Conservation (phyloP, 2,797 vertebrate species). For the Lagocephalus sceleratus region DNA sequence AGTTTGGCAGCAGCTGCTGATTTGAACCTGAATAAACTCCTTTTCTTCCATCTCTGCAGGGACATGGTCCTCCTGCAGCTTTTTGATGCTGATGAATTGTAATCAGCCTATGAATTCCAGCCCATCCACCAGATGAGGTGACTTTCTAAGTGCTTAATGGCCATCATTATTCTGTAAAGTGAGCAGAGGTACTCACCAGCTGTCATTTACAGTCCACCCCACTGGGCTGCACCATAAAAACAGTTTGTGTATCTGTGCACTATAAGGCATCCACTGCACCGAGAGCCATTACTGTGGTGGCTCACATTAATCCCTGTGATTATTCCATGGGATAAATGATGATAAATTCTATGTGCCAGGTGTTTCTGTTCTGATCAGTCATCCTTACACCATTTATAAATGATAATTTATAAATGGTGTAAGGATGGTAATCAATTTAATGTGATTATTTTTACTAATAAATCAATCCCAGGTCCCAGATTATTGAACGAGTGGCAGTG, state of each 20-base stretch:
- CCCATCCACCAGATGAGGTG: slow-evolving; percentile 67
- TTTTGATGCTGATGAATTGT: slow-evolving; percentile 61
- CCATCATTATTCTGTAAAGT: slow-evolving; percentile 63
- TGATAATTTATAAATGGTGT: too few relatives aligned
- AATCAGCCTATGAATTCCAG: slow-evolving; percentile 55
- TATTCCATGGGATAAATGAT: too few relatives aligned
- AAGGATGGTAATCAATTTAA: too few relatives aligned
- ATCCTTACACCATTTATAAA: slow-evolving; percentile 15
- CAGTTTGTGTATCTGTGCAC: slow-evolving; percentile 4
- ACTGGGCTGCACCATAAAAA: slow-evolving; percentile 16
- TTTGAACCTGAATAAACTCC: slow-evolving; percentile 21
- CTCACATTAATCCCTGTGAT: slow-evolving; percentile 51
- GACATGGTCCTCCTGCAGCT: slow-evolving; percentile 25
- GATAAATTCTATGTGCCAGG: not conserved
- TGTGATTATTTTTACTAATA: slow-evolving; percentile 34
- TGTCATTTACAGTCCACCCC: slow-evolving; percentile 3
- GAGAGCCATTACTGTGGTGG: slow-evolving; percentile 44
- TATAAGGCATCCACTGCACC: not conserved
- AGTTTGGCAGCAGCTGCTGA: slow-evolving; percentile 14
- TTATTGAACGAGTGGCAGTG: slow-evolving; percentile 50
- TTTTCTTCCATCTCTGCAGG: slow-evolving; percentile 19
- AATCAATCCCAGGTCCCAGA: slow-evolving; percentile 59
- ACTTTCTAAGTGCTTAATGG: slow-evolving; percentile 70
- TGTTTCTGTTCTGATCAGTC: slow-evolving; percentile 3
- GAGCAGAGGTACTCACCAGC: slow-evolving; percentile 10